Base-by-base conservation (phyloP, 2,113 vertebrate genomes). In the Oryzias javanicus region DNA sequence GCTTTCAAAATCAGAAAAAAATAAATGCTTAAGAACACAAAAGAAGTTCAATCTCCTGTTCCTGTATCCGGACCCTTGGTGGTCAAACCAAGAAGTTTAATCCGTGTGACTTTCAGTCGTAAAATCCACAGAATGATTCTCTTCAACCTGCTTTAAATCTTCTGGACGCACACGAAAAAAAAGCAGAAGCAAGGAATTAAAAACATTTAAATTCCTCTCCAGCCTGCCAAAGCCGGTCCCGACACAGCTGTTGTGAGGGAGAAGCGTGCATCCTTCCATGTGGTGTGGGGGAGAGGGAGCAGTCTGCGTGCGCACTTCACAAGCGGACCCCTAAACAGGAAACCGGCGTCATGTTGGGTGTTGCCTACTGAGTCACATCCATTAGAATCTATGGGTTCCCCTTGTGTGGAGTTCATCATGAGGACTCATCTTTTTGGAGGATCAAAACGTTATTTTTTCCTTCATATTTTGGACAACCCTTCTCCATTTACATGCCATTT, bases 301-400 rank as follows among this genome's bases (percentile, higher is more conserved):
- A 58, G 35, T n/a, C 25, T 5, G 13, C 49, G 44, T 65, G 54
- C 18, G 41, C 41, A 62, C 59, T 64, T 50, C 65, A 55, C 44
- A 64, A 60, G 45, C 49, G 6, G 25, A 65, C 62, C 57, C 35
- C 66, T 56, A 59, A 41, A 75, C 79, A 63, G 75, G 72, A 86
- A 82, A 69, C 55, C 18, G 25, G 61, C 50, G 41, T 69, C 60
- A 83, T 17, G 18, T 61, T 47, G 35, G 8, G 35, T 35, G 16
- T 18, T 5, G 19, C 58, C 58, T 56, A 49, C 47, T 10, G 17
- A 72, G 54, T 47, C 54, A 45, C 35, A 46, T 58, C 45, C 22
- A 55, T 58, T 62, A 61, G 52, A 64, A 62, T 14, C 16, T 47
- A 60, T 25, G 42, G 62, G 62, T 67, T 68, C 22, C 65, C 70